phyloP scores from a whole-genome alignment of 2,797 vertebrate genomes.

The Acanthurus tractus region DNA sequence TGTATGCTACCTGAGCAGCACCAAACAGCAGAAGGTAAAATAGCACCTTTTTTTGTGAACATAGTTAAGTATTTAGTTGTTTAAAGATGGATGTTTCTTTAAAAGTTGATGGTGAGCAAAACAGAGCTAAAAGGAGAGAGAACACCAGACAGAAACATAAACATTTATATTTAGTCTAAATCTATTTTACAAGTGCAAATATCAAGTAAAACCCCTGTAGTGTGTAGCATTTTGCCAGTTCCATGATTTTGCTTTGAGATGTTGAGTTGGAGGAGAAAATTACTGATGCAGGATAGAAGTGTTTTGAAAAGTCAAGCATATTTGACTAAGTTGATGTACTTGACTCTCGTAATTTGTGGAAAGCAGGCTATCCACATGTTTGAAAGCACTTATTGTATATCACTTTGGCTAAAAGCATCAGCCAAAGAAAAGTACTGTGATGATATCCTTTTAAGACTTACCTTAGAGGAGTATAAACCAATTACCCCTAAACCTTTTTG shows the following conservation, averaged over 20 bases:
- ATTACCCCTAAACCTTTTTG: background rate
- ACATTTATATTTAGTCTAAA: background rate
- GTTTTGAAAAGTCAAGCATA: background rate
- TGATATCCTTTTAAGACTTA: background rate
- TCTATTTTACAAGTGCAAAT: background rate
- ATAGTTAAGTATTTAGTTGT: too few relatives aligned
- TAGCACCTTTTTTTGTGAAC: too few relatives aligned
- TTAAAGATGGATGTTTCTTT: too few relatives aligned
- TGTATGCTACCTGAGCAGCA: background rate
- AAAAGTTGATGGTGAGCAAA: background rate
- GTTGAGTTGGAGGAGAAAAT: background rate
- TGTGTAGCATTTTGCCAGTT: background rate
- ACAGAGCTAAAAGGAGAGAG: background rate
- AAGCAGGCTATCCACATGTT: background rate
- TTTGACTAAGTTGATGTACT: background rate
- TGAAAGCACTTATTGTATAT: background rate
- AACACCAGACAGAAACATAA: background rate
- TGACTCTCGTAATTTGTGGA: background rate
- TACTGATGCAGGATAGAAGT: background rate
- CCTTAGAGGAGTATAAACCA: background rate
- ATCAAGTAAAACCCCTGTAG: background rate
- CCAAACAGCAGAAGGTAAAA: background rate
- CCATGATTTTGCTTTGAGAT: background rate
- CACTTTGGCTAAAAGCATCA: background rate
- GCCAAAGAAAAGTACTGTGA: too few relatives aligned